Base-by-base conservation (phyloP, 2,113 vertebrate genomes). In the Plotosus lineatus region DNA sequence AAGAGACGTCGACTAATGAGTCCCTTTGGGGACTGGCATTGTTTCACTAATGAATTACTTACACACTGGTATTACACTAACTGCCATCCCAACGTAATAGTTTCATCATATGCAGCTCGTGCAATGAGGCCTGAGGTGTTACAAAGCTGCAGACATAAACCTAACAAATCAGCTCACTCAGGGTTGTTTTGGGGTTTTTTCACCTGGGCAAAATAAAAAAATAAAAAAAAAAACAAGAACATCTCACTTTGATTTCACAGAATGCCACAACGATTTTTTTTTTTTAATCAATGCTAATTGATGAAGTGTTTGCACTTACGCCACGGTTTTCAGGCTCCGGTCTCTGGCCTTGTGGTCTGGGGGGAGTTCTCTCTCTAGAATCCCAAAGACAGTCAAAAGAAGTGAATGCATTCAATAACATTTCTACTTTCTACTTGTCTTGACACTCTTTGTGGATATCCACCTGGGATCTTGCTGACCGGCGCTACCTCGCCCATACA, bases 241-340 rank as follows among this genome's bases (percentile, higher is more conserved):
- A 12, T 1, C n/a, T 55, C 33, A 28, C 12, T 21, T 56, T 7
- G 56, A 31, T 28, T 61, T 75, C 40, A 40, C 19, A 75, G n/a
- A 7, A 60, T 44, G 28, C 19, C 44, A 38, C 1, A 3, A 53
- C 7, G 36, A n/a, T 19, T 21, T 36, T 6, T 23, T 6, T 23
- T 48, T 19, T 40, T 40, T 15, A 55, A 12, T 33, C 7, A n/a
- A 15, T 23, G 17, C 14, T 40, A 12, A n/a, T 14, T 28, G 38
- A 23, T 4, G 50, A 21, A 50, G 40, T 6, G 4, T 3, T n/a
- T 23, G 73, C 86, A 93, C 97, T 95, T 80, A 98, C 98, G 82
- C 98, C 98, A 86, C 98, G 95, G 82, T 98, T 99, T 89, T 99
- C 98, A 0, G 98, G 98, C 82, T 99, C 98, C 19, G 98, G 98